phyloP scores from a whole-genome alignment of 2,113 vertebrate genomes.

The Crotalus horridus region DNA sequence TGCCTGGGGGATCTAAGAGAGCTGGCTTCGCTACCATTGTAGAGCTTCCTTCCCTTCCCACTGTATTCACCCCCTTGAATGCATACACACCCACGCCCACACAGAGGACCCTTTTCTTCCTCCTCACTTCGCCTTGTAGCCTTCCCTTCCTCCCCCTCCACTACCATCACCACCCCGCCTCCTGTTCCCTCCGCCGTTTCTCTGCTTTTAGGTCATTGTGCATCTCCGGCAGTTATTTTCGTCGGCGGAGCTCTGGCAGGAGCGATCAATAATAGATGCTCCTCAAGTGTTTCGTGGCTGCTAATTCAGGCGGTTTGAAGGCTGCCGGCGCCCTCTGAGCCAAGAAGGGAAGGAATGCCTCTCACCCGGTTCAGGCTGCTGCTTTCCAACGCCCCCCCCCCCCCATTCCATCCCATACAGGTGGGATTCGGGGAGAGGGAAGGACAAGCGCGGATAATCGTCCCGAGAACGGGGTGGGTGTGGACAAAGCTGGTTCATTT shows the following conservation, averaged over 20 bases:
- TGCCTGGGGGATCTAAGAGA: background rate
- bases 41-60: background rate
- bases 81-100: too few species aligned
- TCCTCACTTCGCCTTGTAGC: background rate
- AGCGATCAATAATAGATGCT: conserved; percentile 76
- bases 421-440: background rate
- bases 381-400: background rate
- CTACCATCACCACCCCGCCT: background rate
- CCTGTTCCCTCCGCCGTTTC: conserved; percentile 31
- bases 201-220: conserved; percentile 72
- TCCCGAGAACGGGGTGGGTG: background rate
- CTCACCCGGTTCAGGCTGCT: background rate
- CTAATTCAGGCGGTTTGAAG: conserved; percentile 46
- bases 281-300: conserved; percentile 64
- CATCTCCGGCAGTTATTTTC: conserved; percentile 73
- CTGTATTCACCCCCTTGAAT: too few species aligned
- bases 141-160: background rate
- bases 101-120: background rate
- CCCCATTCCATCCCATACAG: background rate
- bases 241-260: conserved; percentile 65
- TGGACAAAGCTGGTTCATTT: background rate
- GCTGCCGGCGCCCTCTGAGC: background rate
- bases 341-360: background rate
- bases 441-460: background rate
- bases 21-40: background rate